These are phyloP conservation scores for Digitonthophagus gazella DNA, from an alignment of 2,888 invertebrate genomes.

Conservation along the genomic window DNA sequence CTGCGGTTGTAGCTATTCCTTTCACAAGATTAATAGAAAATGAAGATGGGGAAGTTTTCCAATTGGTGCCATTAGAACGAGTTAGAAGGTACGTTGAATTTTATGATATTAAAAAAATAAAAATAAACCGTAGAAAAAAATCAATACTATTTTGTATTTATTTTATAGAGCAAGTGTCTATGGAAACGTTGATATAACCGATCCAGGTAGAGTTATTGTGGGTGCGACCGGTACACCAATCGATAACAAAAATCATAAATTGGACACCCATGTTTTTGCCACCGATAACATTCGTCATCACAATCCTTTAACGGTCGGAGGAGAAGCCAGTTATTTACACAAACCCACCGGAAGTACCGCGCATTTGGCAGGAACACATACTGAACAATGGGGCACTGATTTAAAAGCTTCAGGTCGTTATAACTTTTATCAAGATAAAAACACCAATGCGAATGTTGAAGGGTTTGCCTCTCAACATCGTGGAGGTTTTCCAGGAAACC, in stretches of 20 bases:
- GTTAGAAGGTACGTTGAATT: slow-evolving; percentile 1
- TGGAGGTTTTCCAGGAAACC: not conserved
- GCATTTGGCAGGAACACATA: no score
- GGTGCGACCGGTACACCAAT: slow-evolving; percentile 17
- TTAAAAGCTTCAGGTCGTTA: slow-evolving; percentile 20
- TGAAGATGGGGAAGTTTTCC: slow-evolving; percentile 10
- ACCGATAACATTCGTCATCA: slow-evolving; percentile 6
- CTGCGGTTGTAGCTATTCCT: not conserved
- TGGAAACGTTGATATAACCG: slow-evolving; percentile 7
- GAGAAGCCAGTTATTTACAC: slow-evolving; percentile 18
- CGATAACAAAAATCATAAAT: slow-evolving; percentile 1
- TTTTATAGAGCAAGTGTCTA: no score
- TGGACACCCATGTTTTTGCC: slow-evolving; percentile 17
- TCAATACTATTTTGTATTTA: no score
- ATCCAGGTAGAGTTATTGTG: slow-evolving; percentile 6
- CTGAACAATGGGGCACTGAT: slow-evolving; percentile 18
- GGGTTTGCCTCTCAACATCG: slow-evolving; percentile 5
- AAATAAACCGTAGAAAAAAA: no score
- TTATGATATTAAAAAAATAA: no score
- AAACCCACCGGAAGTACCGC: no score
- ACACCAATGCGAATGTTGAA: slow-evolving; percentile 11
- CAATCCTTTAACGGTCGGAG: not conserved
- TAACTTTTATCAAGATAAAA: slow-evolving; percentile 23
- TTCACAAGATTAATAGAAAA: not conserved
- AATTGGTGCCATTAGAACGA: slow-evolving; percentile 11